These are phyloP conservation scores for Thamnaconus septentrionalis DNA, from an alignment of 2,113 vertebrate species.

Conservation along the genomic window DNA sequence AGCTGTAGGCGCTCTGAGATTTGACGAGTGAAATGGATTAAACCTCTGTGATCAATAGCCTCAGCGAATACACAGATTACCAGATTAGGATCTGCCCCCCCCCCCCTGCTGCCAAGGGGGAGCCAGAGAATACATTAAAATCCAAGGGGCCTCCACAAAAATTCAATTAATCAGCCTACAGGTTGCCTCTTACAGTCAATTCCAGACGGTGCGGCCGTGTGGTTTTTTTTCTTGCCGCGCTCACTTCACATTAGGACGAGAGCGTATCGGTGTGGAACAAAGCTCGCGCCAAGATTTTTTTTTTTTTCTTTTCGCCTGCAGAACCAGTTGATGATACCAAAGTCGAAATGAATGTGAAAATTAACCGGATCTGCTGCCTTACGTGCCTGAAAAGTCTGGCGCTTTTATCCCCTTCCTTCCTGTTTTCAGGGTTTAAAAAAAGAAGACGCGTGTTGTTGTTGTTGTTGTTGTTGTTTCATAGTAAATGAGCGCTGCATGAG, in stretches of 20 bases:
- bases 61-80: conserved; percentile 75
- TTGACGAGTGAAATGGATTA: conserved; percentile 69
- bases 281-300: conserved; percentile 20
- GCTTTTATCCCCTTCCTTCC: neutral
- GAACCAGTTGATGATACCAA: no score
- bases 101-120: conserved; percentile 1
- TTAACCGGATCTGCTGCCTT: no score
- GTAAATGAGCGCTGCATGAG: conserved; percentile 36
- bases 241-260: conserved; percentile 37
- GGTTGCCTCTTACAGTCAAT: conserved; percentile 50
- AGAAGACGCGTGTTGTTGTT: conserved; percentile 39
- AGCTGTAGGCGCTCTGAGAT: conserved; percentile 53
- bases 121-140: no score
- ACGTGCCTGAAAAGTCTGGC: no score
- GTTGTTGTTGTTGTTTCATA: conserved; percentile 38
- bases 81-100: conserved; percentile 69
- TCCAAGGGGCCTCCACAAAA: no score
- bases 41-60: conserved; percentile 68
- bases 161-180: conserved; percentile 11
- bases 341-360: no score
- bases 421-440: conserved; percentile 6
- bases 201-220: conserved; percentile 14
- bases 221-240: conserved; percentile 34
- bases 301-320: no score
- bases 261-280: conserved; percentile 36